Evolutionary conservation across 2,113 vertebrate species (phyloP).

Genomic region (Centropus bengalensis): DNA sequence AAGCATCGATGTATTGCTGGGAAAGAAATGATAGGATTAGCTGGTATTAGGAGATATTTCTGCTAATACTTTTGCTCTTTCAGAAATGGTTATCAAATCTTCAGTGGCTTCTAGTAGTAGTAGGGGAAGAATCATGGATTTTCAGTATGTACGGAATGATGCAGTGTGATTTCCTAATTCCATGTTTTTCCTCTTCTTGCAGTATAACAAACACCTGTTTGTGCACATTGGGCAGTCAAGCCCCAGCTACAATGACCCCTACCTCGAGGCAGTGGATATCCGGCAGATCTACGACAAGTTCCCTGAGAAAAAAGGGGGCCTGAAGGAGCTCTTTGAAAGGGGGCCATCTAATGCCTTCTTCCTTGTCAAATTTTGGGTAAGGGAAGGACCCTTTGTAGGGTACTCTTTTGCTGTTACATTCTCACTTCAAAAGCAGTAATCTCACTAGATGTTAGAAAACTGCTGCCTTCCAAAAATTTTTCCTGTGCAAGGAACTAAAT

Average conservation of each 20-base stretch:
- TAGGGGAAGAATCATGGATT: background rate
- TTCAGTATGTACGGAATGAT: background rate
- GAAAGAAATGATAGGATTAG: background rate
- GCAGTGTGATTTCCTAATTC: background rate
- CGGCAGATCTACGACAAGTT: conserved; percentile 96
- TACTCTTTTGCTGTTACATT: background rate
- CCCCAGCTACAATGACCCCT: conserved; percentile 88
- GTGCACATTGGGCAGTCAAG: conserved; percentile 93
- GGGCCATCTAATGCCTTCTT: conserved; percentile 91
- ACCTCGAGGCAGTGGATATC: conserved; percentile 91
- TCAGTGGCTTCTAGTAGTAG: background rate
- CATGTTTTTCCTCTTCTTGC: conserved; percentile 40
- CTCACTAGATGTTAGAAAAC: accelerated
- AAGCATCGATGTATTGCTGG: background rate
- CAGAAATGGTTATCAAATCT: background rate
- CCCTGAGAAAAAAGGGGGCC: conserved; percentile 92
- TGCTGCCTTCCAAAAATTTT: background rate
- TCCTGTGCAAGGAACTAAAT: background rate
- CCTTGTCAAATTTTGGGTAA: conserved; percentile 96
- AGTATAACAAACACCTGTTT: conserved; percentile 95
- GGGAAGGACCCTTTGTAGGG: background rate
- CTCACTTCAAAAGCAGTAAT: background rate
- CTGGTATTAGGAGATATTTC: background rate
- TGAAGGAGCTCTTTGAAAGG: conserved; percentile 93
- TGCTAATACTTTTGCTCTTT: background rate